A percentile compares a stretch with the other conserved stretches of the same genome.
Conservation (phyloP, 2,797 vertebrate genomes). For the Austrolebias charrua region DNA sequence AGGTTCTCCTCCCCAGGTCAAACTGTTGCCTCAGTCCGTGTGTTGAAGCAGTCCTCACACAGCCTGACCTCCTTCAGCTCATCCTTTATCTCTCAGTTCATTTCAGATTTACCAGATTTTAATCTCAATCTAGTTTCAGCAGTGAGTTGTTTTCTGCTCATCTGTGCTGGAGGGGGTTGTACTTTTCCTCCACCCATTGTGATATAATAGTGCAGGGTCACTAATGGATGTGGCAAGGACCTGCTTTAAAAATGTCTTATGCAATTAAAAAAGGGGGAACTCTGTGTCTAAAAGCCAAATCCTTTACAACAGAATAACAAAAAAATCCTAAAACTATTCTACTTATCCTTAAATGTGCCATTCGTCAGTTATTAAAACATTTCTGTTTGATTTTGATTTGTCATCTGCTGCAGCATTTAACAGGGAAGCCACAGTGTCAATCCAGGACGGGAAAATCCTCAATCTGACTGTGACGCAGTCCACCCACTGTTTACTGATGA, state of each 20-base stretch:
- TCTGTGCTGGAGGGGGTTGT: slow-evolving; percentile 2
- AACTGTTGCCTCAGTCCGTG: slow-evolving; percentile 40
- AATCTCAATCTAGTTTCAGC: slow-evolving; percentile 59
- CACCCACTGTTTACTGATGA: slow-evolving; percentile 50
- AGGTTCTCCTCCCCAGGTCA: slow-evolving; percentile 21
- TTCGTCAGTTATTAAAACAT: no score
- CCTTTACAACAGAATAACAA: neutral
- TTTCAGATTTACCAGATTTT: slow-evolving; percentile 65
- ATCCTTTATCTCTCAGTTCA: slow-evolving; percentile 51
- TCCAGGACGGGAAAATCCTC: slow-evolving; percentile 65
- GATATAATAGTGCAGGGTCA: slow-evolving; percentile 36
- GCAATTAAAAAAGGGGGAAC: slow-evolving; percentile 25
- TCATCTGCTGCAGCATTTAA: slow-evolving; percentile 23
- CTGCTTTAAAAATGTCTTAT: slow-evolving; percentile 25
- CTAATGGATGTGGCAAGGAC: slow-evolving; percentile 29
- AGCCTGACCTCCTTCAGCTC: slow-evolving; percentile 49
- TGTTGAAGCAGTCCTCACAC: slow-evolving; percentile 33
- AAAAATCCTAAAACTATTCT: no score
- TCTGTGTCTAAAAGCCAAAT: slow-evolving; percentile 10
- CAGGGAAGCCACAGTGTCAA: slow-evolving; percentile 37
- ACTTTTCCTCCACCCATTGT: neutral
- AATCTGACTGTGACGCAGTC: slow-evolving; percentile 64
- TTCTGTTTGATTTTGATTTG: slow-evolving; percentile 10
- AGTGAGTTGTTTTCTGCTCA: slow-evolving; percentile 23
- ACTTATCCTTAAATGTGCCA: no score